Percentiles rank a stretch among this genome's conserved stretches.
Conservation (phyloP, 2,797 vertebrate genomes). For the Thamnophis elegans region DNA sequence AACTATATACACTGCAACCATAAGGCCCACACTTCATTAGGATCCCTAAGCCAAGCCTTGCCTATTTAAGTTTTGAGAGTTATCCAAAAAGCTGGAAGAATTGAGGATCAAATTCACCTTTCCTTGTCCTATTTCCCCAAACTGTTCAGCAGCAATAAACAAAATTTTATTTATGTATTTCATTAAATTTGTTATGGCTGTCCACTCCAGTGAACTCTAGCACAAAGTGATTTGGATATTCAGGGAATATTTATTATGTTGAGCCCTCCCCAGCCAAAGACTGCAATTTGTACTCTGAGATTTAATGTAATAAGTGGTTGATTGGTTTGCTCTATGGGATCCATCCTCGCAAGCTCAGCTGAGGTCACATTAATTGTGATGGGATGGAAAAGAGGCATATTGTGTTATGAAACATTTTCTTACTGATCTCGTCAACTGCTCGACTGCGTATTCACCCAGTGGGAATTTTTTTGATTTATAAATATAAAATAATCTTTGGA, state of each 20-base stretch:
- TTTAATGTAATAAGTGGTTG: background rate
- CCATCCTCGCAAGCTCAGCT: background rate
- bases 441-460: background rate
- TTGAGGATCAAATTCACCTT: background rate
- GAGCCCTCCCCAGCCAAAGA: background rate
- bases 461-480: background rate
- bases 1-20: background rate
- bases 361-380: background rate
- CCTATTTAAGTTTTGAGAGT: background rate
- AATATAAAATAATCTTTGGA: background rate
- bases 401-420: background rate
- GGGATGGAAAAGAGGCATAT: background rate
- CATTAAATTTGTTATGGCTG: background rate
- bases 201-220: background rate
- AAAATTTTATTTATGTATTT: background rate
- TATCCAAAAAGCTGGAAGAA: background rate
- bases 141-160: background rate
- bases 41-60: background rate
- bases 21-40: background rate
- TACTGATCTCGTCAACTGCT: background rate
- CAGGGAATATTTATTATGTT: background rate
- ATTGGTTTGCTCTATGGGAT: background rate
- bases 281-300: background rate
- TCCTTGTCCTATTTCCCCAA: background rate
- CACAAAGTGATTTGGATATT: background rate